Conservation (phyloP, 2,888 invertebrate genomes). For the Drosophila falleni region DNA sequence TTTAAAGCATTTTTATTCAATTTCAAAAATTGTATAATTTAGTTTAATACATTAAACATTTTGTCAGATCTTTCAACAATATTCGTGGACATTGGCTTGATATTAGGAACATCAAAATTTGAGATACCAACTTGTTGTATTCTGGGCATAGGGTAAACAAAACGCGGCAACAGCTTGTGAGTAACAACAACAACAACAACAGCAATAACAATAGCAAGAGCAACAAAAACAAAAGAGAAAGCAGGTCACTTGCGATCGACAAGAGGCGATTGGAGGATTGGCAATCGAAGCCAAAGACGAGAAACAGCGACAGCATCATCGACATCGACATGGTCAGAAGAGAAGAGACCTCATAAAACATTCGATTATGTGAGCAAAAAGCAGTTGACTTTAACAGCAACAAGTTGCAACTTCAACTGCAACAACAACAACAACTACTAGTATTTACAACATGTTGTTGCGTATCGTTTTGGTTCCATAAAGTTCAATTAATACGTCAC, state of each 20-base stretch:
- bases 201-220: background rate
- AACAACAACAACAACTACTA: conserved; percentile 5
- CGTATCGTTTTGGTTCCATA: conserved; percentile 24
- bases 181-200: conserved; percentile 7
- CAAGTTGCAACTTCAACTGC: conserved; percentile 22
- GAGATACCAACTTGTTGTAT: no score
- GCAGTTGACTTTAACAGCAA: conserved; percentile 37
- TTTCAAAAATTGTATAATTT: no score
- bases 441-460: conserved; percentile 29
- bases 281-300: conserved; percentile 33
- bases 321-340: conserved; percentile 7
- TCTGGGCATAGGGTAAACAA: background rate
- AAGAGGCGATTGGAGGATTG: conserved; percentile 63
- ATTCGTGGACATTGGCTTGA: no score
- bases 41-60: no score
- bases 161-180: conserved; percentile 37
- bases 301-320: conserved; percentile 16
- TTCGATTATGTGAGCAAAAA: conserved; percentile 49
- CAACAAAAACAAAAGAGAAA: conserved; percentile 62
- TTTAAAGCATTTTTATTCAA: no score
- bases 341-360: conserved; percentile 16
- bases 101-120: no score
- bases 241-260: conserved; percentile 71
- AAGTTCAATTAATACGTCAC: conserved; percentile 76
- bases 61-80: no score